These are phyloP conservation scores for Lasius fuliginosus DNA, from an alignment of 2,888 invertebrate genomes.

Conservation along the genomic window DNA sequence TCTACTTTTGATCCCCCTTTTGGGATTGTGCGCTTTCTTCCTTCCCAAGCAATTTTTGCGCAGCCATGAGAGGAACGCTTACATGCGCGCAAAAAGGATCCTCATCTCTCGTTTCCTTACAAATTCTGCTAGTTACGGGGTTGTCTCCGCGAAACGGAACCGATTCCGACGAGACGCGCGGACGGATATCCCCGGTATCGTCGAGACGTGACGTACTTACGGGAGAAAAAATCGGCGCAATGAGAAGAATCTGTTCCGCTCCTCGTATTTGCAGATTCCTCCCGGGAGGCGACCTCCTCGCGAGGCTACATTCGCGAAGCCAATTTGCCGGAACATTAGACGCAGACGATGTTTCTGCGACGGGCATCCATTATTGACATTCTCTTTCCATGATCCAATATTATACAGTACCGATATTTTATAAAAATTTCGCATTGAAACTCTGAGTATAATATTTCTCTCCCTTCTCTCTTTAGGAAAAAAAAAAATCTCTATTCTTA, in stretches of 20 bases:
- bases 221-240: slow-evolving; percentile 75
- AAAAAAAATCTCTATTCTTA: neutral
- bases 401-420: slow-evolving; percentile 50
- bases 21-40: neutral
- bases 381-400: slow-evolving; percentile 59
- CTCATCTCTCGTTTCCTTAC: slow-evolving; percentile 39
- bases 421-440: slow-evolving; percentile 3
- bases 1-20: neutral
- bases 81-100: neutral
- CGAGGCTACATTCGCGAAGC: slow-evolving; percentile 81
- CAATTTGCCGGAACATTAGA: slow-evolving; percentile 86
- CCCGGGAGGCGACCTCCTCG: slow-evolving; percentile 77
- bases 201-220: slow-evolving; percentile 81
- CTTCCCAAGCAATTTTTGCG: slow-evolving; percentile 19
- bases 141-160: slow-evolving; percentile 36
- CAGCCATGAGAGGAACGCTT: slow-evolving; percentile 10
- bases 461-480: neutral
- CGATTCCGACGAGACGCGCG: slow-evolving; percentile 55
- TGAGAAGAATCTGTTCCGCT: slow-evolving; percentile 62
- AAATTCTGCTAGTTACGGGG: slow-evolving; percentile 59
- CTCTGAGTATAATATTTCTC: neutral
- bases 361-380: slow-evolving; percentile 69
- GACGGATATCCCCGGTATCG: slow-evolving; percentile 69
- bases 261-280: slow-evolving; percentile 78
- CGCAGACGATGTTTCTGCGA: slow-evolving; percentile 78